Percentiles rank a stretch among this genome's conserved stretches.
These are phyloP conservation scores for Mycteria americana DNA, from an alignment of 2,797 vertebrate species.

Conservation along the genomic window DNA sequence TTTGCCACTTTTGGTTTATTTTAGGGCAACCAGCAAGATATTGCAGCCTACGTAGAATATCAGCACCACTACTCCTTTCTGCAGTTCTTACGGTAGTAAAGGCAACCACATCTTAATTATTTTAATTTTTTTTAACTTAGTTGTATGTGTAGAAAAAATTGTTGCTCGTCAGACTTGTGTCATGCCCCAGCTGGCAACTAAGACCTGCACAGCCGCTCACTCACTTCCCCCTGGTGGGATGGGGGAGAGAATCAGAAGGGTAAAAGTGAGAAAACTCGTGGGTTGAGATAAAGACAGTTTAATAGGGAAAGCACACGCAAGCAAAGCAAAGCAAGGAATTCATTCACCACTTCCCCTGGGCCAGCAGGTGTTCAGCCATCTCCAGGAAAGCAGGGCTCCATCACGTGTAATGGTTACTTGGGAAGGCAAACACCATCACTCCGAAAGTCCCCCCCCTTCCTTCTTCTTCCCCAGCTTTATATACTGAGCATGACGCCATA, in stretches of 20 bases:
- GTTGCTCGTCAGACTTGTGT: accelerated
- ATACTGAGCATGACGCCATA: too few relatives aligned
- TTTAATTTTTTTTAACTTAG: too few relatives aligned
- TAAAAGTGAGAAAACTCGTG: neutral
- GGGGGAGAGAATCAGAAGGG: neutral
- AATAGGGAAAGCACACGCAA: accelerated
- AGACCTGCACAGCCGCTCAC: accelerated
- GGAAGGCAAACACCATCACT: too few relatives aligned
- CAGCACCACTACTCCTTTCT: neutral
- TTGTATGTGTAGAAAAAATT: accelerated
- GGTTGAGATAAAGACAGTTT: neutral
- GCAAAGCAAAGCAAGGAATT: neutral
- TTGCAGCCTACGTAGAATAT: accelerated
- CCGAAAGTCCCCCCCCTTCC: too few relatives aligned
- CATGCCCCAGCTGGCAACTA: neutral
- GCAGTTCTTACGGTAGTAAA: accelerated
- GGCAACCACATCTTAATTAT: neutral
- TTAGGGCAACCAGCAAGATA: neutral
- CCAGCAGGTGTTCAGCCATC: neutral
- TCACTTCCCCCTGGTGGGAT: neutral
- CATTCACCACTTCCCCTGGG: accelerated
- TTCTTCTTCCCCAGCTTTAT: too few relatives aligned
- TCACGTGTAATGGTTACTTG: too few relatives aligned
- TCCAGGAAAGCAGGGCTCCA: neutral
- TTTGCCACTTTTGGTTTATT: neutral